phyloP scores from a whole-genome alignment of 2,113 vertebrate species.

The Tupaia tana region DNA sequence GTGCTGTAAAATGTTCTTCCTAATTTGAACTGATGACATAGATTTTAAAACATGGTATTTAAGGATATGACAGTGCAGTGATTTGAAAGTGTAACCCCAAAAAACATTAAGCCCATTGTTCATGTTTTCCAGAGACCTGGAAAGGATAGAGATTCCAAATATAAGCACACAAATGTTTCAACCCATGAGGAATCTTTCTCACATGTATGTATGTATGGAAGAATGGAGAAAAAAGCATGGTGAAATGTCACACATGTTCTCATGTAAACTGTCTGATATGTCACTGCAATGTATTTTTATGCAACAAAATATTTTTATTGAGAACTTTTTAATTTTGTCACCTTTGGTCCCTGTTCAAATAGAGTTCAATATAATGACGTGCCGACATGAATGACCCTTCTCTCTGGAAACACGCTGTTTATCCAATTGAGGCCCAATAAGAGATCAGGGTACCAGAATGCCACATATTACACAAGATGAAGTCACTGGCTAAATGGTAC shows the following conservation, averaged over 20 bases:
- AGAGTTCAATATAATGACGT: constrained; percentile 79
- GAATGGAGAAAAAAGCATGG: constrained; percentile 14
- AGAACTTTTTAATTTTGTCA: constrained; percentile 83
- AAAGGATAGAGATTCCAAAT: constrained; percentile 89
- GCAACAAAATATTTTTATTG: constrained; percentile 75
- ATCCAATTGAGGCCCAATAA: constrained; percentile 80
- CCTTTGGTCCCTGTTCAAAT: constrained; percentile 82
- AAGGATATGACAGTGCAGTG: neutral
- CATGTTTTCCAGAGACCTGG: constrained; percentile 86
- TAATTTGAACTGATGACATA: neutral
- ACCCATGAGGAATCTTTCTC: constrained; percentile 88
- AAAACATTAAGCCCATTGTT: neutral
- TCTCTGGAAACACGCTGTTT: constrained; percentile 80
- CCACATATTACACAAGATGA: constrained; percentile 79
- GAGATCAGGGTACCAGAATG: constrained; percentile 77
- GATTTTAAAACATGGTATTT: constrained; percentile 6
- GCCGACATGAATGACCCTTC: constrained; percentile 77
- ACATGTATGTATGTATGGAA: constrained; percentile 86
- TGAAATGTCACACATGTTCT: constrained; percentile 44
- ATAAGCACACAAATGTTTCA: constrained; percentile 89
- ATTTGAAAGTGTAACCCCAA: neutral
- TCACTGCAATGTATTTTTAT: constrained; percentile 76
- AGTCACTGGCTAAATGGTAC: constrained; percentile 77
- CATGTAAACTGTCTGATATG: constrained; percentile 65
- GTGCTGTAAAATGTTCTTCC: neutral